Evolutionary conservation across 53 echinoderm and acorn worm species (phyloP), one percentile per base, ranked within the genome.

Genomic region (Crossaster papposus): DNA sequence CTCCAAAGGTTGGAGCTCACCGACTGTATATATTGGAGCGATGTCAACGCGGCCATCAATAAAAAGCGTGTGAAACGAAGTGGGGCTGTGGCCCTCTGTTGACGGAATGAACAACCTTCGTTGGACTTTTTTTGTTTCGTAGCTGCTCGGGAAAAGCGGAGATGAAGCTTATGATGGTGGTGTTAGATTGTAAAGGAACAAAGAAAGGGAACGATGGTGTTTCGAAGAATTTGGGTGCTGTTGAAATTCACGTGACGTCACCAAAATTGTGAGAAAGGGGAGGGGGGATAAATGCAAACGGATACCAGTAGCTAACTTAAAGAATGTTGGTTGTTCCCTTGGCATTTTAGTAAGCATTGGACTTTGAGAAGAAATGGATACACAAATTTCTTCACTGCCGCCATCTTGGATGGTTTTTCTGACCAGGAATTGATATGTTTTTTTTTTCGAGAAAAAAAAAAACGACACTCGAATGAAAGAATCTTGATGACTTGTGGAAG

Each of bases 1-100:
- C n/a, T 44, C 44, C 9, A 7, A 44, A 58, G 17, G 12, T 20
- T 18, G 58, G 58, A 15, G 58, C 2, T 58, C 58, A 58, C 58
- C 22, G 22, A 58, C 58, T 29, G 38, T 68, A 3, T 52, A 65
- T 51, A n/a, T n/a, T 20, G 32, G 31, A 53, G 34, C 54, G 52
- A 72, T 52, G 73, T 84, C 52, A n/a, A 37, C 52, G 37, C 72
- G 72, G 84, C 73, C 84, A 52, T 73, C 72, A 53, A 36, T 30
- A 72, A 71, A 70, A 84, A 26, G 71, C 51, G 52, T 71, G 54
- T 51, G 18, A 7, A 44, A 5, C 5, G 44, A 44, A 9, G 9
- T 5, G 44, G 9, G 44, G 44, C 23, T 23, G 12, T 38, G 33
- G 72, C 84, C 72, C 71, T 84, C 52, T 70, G 30, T 71, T 72